A percentile compares a stretch with the other conserved stretches of the same genome.
phyloP scores from a whole-genome alignment of 2,113 vertebrate species.

The Antigone vipio region DNA sequence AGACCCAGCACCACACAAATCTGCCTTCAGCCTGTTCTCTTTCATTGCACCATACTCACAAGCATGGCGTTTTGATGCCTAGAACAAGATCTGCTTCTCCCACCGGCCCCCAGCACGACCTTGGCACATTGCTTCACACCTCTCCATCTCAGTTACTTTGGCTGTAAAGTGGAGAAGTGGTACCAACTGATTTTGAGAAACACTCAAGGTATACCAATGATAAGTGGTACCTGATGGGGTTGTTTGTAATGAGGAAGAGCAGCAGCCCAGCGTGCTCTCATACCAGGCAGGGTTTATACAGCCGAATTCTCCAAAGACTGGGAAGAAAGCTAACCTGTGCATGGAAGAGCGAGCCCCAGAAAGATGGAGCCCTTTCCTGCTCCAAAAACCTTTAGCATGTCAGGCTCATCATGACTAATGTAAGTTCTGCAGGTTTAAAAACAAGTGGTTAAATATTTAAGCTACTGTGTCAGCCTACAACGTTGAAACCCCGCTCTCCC shows the following conservation, averaged over 20 bases:
- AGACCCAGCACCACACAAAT: background rate
- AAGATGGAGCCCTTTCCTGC: background rate
- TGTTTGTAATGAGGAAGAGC: background rate
- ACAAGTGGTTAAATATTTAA: background rate
- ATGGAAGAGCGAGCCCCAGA: background rate
- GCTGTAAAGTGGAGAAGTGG: background rate
- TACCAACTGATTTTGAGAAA: background rate
- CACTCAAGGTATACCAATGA: accelerated
- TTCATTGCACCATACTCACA: background rate
- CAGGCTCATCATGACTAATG: accelerated
- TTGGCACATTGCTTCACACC: background rate
- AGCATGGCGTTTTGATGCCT: accelerated
- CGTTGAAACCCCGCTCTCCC: background rate
- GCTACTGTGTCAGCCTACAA: background rate
- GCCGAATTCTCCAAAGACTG: background rate
- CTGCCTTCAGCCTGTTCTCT: background rate
- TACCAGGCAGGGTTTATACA: background rate
- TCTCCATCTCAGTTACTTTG: background rate
- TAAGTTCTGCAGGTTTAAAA: background rate
- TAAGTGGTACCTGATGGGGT: background rate
- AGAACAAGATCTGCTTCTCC: background rate
- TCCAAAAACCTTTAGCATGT: background rate
- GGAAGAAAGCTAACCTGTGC: background rate
- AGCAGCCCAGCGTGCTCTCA: background rate
- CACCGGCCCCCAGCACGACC: accelerated